These are phyloP conservation scores for Amazona vittata DNA, from an alignment of 2,113 vertebrate genomes.

Conservation along the genomic window DNA sequence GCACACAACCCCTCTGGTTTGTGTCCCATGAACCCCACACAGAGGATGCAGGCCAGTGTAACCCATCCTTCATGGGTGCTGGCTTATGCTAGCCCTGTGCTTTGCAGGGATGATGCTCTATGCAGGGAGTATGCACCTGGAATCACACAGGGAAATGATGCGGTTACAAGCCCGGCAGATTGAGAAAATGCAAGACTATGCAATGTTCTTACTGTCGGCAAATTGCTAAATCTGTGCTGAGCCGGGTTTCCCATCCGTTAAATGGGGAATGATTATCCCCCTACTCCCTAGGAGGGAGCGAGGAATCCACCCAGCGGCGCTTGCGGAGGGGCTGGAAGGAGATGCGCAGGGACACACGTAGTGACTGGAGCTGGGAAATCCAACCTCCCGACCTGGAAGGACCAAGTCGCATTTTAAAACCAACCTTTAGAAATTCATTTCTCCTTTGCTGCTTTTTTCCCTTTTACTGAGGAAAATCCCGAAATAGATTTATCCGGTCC, in stretches of 20 bases:
- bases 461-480: background rate
- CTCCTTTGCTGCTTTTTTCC: background rate
- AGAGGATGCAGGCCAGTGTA: rapidly evolving
- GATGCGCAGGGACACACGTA: background rate
- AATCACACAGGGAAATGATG: background rate
- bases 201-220: constrained; percentile 24
- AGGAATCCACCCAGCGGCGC: background rate
- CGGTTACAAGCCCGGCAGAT: background rate
- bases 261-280: background rate
- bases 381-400: background rate
- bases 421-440: background rate
- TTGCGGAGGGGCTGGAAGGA: background rate
- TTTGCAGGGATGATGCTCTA: background rate
- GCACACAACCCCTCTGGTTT: background rate
- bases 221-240: background rate
- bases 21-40: rapidly evolving
- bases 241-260: background rate
- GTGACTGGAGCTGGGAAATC: background rate
- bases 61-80: rapidly evolving
- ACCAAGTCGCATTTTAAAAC: background rate
- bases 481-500: background rate
- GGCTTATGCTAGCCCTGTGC: rapidly evolving
- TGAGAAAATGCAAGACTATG: background rate
- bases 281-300: background rate
- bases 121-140: background rate